Evolutionary conservation across 2,888 invertebrate species (phyloP).

Genomic region (Acronicta psi): DNA sequence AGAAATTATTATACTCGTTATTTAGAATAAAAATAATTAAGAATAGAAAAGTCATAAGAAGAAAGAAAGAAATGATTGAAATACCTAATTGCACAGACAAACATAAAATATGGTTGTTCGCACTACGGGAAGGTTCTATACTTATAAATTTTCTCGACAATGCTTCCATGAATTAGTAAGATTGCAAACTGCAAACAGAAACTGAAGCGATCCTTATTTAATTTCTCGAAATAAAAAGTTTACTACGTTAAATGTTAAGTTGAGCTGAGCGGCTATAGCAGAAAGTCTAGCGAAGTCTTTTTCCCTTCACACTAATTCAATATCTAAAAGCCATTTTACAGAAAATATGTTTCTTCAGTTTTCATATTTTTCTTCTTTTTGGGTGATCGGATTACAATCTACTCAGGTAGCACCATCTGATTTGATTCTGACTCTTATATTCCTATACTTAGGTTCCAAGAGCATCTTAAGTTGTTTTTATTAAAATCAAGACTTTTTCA

Average conservation of each 20-base stretch:
- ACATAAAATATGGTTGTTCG: too few relatives aligned
- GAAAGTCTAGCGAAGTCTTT: conserved; percentile 32
- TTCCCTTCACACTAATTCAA: conserved; percentile 43
- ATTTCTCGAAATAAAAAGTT: conserved; percentile 10
- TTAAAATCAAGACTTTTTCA: neutral
- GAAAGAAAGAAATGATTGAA: too few relatives aligned
- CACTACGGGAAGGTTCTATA: too few relatives aligned
- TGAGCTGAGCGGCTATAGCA: conserved; percentile 21
- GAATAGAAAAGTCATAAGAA: too few relatives aligned
- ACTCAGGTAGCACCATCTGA: conserved; percentile 22
- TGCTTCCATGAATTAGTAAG: conserved; percentile 7
- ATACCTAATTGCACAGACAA: neutral
- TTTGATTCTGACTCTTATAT: conserved; percentile 4
- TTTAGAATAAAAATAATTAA: too few relatives aligned
- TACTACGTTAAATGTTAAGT: conserved; percentile 26
- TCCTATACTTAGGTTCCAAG: neutral
- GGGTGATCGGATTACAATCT: conserved; percentile 32
- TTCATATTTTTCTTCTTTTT: conserved; percentile 9
- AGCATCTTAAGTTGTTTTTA: neutral
- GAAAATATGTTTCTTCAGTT: conserved; percentile 10
- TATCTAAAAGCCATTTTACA: conserved; percentile 15
- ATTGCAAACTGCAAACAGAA: conserved; percentile 16
- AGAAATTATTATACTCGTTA: too few relatives aligned
- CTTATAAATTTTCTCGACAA: neutral
- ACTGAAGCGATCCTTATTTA: conserved; percentile 8